A percentile compares a stretch with the other conserved stretches of the same genome.
Evolutionary conservation across 2,888 invertebrate species (phyloP).

Genomic region (Drosophila parthenogenetica): DNA sequence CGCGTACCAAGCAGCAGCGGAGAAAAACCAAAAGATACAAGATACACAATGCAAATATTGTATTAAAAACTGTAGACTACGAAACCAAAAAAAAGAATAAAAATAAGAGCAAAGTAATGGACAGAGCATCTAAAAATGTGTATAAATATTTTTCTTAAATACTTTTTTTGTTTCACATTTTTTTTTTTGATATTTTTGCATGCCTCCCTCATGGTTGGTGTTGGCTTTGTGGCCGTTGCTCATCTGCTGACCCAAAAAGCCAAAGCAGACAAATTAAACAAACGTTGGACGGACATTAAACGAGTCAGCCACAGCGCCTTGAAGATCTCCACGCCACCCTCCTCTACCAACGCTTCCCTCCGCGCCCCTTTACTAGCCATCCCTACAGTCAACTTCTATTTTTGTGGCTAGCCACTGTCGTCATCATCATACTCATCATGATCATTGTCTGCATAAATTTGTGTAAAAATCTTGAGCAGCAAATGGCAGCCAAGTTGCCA

Average conservation of each 20-base stretch:
- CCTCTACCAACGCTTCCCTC: neutral
- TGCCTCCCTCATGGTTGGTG: constrained; percentile 21
- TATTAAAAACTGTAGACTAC: constrained; percentile 33
- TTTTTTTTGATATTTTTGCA: constrained; percentile 41
- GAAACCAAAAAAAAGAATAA: neutral
- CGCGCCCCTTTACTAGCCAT: neutral
- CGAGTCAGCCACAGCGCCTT: constrained; percentile 66
- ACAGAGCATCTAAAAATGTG: constrained; percentile 25
- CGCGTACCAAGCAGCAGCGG: constrained; percentile 5
- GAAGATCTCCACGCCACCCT: constrained; percentile 61
- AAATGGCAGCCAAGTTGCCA: constrained; percentile 35
- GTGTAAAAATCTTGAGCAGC: constrained; percentile 56
- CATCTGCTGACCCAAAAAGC: constrained; percentile 68
- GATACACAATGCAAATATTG: constrained; percentile 53
- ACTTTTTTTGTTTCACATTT: neutral
- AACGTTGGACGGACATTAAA: constrained; percentile 60
- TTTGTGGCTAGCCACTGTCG: constrained; percentile 61
- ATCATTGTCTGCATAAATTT: constrained; percentile 60
- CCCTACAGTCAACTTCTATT: constrained; percentile 56
- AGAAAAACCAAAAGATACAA: constrained; percentile 11
- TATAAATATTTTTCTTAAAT: constrained; percentile 5
- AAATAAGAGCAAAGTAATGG: constrained; percentile 29
- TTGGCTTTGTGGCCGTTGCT: constrained; percentile 20
- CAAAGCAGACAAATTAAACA: constrained; percentile 76
- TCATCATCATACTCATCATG: constrained; percentile 26